Percentiles rank a stretch among this genome's conserved stretches.
These are phyloP conservation scores for Enchytraeus crypticus DNA, from an alignment of 2,888 invertebrate genomes.

Conservation along the genomic window DNA sequence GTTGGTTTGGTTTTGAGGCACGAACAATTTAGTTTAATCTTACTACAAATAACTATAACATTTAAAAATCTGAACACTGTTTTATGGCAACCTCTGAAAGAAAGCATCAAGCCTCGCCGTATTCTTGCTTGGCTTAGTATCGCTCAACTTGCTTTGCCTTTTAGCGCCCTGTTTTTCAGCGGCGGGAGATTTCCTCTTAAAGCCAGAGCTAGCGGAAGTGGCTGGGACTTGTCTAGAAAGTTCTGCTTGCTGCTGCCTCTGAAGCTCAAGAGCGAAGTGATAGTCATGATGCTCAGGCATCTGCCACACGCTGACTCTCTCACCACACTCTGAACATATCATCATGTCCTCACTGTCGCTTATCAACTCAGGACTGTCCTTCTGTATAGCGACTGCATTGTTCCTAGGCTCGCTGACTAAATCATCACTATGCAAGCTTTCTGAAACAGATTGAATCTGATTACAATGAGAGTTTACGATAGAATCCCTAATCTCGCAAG, in stretches of 20 bases:
- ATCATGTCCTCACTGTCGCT: conserved; percentile 33
- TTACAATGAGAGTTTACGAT: not conserved
- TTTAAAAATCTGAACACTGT: no score
- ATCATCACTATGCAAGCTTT: not conserved
- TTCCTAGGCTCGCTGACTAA: not conserved
- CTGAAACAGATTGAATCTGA: not conserved
- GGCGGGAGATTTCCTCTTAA: no score
- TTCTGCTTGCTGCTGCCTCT: conserved; percentile 46
- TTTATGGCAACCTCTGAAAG: no score
- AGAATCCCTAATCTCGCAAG: not conserved
- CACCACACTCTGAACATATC: conserved; percentile 63
- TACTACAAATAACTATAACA: no score
- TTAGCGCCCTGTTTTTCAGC: no score
- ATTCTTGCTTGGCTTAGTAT: no score
- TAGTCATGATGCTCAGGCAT: conserved; percentile 71
- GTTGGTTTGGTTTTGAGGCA: no score
- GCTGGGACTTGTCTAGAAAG: no score
- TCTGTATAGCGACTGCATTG: not conserved
- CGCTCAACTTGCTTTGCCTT: no score
- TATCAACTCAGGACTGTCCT: not conserved
- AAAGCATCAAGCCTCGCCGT: no score
- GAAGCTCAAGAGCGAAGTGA: conserved; percentile 72
- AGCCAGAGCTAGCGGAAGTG: no score
- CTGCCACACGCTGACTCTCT: conserved; percentile 57
- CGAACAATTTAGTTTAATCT: no score